phyloP scores from a whole-genome alignment of 92 coral and sea anemone genomes.

The Bergia puertoricense region DNA sequence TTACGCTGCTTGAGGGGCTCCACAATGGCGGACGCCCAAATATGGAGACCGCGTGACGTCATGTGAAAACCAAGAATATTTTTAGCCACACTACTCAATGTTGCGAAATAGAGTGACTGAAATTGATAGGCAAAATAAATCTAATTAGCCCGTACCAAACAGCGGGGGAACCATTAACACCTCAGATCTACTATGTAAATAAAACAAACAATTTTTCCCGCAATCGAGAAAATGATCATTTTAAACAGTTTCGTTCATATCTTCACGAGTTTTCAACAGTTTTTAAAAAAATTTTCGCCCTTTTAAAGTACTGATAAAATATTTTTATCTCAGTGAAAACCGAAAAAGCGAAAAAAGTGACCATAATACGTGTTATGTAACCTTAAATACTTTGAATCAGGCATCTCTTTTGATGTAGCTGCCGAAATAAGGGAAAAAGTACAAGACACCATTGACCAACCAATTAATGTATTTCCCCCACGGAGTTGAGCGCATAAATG shows the following conservation, averaged over 20 bases:
- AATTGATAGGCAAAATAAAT: background rate
- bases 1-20: too few species aligned
- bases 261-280: background rate
- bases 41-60: too few species aligned
- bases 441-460: too few species aligned
- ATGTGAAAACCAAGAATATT: too few species aligned
- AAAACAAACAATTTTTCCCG: background rate
- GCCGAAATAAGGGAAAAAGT: too few species aligned
- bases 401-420: too few species aligned
- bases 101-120: background rate
- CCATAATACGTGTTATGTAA: conserved; percentile 13
- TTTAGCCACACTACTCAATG: background rate
- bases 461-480: too few species aligned
- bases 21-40: too few species aligned
- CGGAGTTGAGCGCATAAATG: too few species aligned
- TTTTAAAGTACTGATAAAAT: background rate
- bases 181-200: conserved; percentile 11
- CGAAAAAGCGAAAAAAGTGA: conserved; percentile 1
- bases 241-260: background rate
- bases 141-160: conserved; percentile 8
- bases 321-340: background rate
- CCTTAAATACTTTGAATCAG: background rate
- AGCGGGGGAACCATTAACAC: background rate
- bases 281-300: background rate
- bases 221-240: background rate